Percentiles rank a stretch among this genome's conserved stretches.
These are phyloP conservation scores for Pelecanus crispus DNA, from an alignment of 2,113 vertebrate genomes.

Conservation along the genomic window DNA sequence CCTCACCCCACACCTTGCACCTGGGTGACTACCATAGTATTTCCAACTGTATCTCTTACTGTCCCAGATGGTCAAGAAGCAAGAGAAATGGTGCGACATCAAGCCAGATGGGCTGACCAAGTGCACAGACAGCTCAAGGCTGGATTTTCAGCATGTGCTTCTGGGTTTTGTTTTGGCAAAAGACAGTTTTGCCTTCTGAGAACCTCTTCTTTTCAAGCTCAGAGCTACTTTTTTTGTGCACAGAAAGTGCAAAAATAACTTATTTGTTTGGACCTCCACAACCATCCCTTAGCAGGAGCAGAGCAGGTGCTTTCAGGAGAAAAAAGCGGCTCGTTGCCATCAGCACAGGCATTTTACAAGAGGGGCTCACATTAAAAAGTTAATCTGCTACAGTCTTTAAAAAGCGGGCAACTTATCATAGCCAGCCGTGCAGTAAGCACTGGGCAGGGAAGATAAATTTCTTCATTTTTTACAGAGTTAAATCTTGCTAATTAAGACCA, in stretches of 20 bases:
- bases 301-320: neutral
- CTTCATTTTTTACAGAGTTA: neutral
- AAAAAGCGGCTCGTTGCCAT: neutral
- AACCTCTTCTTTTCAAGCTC: neutral
- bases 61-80: neutral
- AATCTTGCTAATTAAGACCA: conserved; percentile 44
- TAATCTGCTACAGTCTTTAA: conserved; percentile 43
- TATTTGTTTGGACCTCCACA: neutral
- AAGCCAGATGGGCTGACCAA: neutral
- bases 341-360: neutral
- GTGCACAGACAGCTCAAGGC: neutral
- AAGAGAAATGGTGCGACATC: neutral
- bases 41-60: neutral
- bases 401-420: conserved; percentile 42
- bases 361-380: neutral
- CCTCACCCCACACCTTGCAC: neutral
- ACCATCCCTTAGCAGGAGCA: fast-evolving
- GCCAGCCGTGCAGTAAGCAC: neutral
- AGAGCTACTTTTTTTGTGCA: neutral
- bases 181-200: neutral
- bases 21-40: neutral
- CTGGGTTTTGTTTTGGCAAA: neutral
- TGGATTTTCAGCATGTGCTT: neutral
- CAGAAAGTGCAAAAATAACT: neutral
- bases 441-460: conserved; percentile 51